A percentile compares a stretch with the other conserved stretches of the same genome.
Evolutionary conservation across 37 sponge, comb jelly and placozoan genomes (phyloP).

Genomic region (Ianthella basta): DNA sequence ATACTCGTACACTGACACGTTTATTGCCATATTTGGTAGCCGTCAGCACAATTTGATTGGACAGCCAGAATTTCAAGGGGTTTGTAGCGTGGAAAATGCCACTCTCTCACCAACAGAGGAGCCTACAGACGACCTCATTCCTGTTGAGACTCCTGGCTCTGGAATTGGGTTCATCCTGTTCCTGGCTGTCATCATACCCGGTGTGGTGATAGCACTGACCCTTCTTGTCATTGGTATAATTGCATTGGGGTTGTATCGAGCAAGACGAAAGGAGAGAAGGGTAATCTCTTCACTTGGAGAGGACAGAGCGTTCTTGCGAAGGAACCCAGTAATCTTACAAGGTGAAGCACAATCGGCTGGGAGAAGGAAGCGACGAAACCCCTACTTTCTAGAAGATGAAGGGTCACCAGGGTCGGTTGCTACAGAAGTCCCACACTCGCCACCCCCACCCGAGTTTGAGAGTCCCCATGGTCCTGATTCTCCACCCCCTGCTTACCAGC

Average conservation of each 20-base stretch:
- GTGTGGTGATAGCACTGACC: conserved; percentile 20
- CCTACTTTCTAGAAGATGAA: not conserved
- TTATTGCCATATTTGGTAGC: not conserved
- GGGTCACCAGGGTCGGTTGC: not conserved
- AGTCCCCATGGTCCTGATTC: not conserved
- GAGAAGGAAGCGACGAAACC: conserved; percentile 6
- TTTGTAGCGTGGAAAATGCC: not conserved
- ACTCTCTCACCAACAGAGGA: conserved; percentile 12
- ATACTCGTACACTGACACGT: conserved; percentile 23
- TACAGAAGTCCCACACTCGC: not conserved
- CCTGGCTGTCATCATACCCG: conserved; percentile 47
- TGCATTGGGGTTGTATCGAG: conserved; percentile 35
- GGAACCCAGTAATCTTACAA: conserved; percentile 41
- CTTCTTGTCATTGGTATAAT: conserved; percentile 25
- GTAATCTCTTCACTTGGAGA: not conserved
- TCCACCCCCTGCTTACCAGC: conserved; percentile 19
- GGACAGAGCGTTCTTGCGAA: not conserved
- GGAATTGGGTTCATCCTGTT: conserved; percentile 5
- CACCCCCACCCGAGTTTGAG: not conserved
- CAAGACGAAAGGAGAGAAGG: conserved; percentile 25
- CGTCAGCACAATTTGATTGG: conserved; percentile 25
- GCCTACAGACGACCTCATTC: not conserved
- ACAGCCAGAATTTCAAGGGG: not conserved
- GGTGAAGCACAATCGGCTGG: conserved; percentile 36
- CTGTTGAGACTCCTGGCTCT: not conserved